A percentile compares a stretch with the other conserved stretches of the same genome.
phyloP scores from a whole-genome alignment of 2,888 invertebrate species.

The Drosophila monieri region DNA sequence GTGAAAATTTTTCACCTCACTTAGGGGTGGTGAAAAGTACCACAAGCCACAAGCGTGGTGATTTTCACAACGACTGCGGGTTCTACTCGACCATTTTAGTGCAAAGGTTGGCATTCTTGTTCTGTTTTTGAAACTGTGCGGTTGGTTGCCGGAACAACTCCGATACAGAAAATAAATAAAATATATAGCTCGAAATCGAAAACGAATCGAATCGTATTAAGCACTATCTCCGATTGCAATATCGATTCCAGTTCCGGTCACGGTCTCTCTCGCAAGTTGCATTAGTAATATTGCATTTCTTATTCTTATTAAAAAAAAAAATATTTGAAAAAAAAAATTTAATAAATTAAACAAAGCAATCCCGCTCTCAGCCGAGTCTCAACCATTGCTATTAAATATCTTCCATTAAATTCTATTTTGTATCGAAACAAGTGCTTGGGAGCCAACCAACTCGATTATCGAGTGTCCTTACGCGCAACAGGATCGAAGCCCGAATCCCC shows the following conservation, averaged over 20 bases:
- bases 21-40: too few relatives aligned
- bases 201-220: conserved; percentile 10
- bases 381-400: conserved; percentile 70
- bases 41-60: too few relatives aligned
- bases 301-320: conserved; percentile 33
- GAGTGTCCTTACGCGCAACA: conserved; percentile 48
- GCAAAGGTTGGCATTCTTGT: conserved; percentile 83
- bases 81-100: conserved; percentile 67
- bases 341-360: conserved; percentile 20
- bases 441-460: conserved; percentile 45
- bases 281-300: conserved; percentile 78
- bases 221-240: conserved; percentile 7
- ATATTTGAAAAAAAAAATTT: conserved; percentile 29
- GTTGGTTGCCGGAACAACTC: conserved; percentile 68
- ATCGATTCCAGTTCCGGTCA: conserved; percentile 45
- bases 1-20: too few relatives aligned
- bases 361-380: conserved; percentile 41
- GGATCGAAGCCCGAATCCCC: conserved; percentile 23
- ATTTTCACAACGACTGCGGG: conserved; percentile 9
- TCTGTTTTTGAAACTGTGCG: conserved; percentile 83
- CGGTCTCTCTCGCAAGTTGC: conserved; percentile 61
- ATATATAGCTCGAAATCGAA: conserved; percentile 32
- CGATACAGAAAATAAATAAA: conserved; percentile 28
- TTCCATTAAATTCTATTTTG: conserved; percentile 72
- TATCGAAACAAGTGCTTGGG: conserved; percentile 74